Evolutionary conservation across 2,113 vertebrate genomes (phyloP).

Genomic region (Bungarus multicinctus): DNA sequence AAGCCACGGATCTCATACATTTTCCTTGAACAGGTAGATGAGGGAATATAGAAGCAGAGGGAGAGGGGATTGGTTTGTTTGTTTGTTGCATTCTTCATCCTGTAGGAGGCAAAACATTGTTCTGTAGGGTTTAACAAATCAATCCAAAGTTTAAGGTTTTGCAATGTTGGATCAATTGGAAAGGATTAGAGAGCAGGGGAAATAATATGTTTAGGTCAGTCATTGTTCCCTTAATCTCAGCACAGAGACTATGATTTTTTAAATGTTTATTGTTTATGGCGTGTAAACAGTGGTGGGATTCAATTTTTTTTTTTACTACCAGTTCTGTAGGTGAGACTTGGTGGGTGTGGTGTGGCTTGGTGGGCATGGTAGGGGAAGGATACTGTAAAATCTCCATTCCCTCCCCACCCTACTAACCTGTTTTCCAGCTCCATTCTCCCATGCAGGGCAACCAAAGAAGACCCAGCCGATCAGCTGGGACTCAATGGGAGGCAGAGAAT

Average conservation of each 20-base stretch:
- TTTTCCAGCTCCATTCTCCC: no score
- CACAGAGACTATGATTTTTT: not conserved
- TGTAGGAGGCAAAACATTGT: constrained; percentile 46
- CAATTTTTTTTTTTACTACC: no score
- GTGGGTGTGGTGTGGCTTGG: no score
- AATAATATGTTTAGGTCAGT: not conserved
- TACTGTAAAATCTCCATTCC: no score
- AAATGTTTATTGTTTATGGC: not conserved
- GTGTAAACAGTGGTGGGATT: no score
- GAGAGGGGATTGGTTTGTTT: not conserved
- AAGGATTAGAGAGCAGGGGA: not conserved
- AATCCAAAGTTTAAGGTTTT: constrained; percentile 49
- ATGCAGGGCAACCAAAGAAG: no score
- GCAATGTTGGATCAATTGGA: constrained; percentile 1
- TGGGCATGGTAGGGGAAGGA: no score
- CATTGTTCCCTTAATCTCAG: not conserved
- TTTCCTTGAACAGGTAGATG: constrained; percentile 34
- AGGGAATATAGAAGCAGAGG: constrained; percentile 24
- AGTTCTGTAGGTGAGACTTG: no score
- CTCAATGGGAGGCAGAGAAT: no score
- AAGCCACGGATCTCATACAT: constrained; percentile 56
- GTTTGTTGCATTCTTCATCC: constrained; percentile 6
- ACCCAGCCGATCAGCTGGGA: no score
- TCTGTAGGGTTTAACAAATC: not conserved
- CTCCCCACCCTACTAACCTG: no score